A percentile compares a stretch with the other conserved stretches of the same genome.
Conservation (phyloP, 2,888 invertebrate genomes). For the Deilephila porcellus region DNA sequence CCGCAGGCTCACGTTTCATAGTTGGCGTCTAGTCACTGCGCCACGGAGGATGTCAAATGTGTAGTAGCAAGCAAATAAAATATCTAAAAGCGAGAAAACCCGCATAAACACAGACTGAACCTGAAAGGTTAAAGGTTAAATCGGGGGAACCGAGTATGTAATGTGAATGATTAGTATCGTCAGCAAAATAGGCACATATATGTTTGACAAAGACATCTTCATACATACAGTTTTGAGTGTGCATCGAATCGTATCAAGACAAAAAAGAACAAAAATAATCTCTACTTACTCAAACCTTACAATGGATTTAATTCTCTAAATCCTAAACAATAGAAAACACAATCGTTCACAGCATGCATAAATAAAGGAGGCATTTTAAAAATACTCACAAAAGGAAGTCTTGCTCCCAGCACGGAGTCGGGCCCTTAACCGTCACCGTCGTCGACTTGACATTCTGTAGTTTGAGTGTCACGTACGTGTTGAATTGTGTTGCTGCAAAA, state of each 20-base stretch:
- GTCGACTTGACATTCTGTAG: constrained; percentile 99
- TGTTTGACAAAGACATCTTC: no score
- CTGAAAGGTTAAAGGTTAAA: no score
- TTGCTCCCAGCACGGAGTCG: constrained; percentile 98
- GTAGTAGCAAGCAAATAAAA: no score
- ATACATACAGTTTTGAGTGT: no score
- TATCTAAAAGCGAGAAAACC: no score
- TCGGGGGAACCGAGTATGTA: no score
- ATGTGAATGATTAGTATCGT: no score
- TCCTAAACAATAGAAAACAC: neutral
- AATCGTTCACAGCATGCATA: constrained; percentile 8
- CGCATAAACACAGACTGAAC: no score
- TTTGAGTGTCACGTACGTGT: constrained; percentile 98
- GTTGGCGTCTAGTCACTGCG: no score
- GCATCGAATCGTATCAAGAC: neutral
- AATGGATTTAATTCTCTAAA: neutral
- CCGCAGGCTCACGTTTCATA: no score
- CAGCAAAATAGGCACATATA: no score
- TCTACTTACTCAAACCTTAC: neutral
- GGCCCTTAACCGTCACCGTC: constrained; percentile 98
- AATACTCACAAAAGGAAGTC: constrained; percentile 98
- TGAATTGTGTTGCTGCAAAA: constrained; percentile 93
- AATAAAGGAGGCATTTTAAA: constrained; percentile 42
- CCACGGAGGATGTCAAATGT: no score
- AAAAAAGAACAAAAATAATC: constrained; percentile 3